These are phyloP conservation scores for Ammodytes dubius DNA, from an alignment of 2,113 vertebrate genomes.

Conservation along the genomic window DNA sequence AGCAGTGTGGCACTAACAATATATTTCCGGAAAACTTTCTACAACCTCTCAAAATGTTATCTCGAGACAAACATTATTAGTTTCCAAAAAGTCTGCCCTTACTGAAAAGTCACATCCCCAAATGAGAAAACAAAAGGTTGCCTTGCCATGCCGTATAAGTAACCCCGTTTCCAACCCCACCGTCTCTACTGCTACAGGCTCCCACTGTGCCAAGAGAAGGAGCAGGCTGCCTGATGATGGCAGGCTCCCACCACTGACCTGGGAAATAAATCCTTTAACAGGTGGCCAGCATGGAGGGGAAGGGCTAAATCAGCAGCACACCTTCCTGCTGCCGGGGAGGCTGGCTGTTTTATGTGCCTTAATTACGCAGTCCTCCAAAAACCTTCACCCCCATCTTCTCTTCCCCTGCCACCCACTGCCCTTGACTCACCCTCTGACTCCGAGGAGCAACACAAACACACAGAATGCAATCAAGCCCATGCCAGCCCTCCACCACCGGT, in stretches of 20 bases:
- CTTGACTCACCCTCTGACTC: constrained; percentile 73
- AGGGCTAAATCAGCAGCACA: constrained; percentile 75
- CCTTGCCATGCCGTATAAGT: constrained; percentile 23
- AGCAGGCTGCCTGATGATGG: constrained; percentile 69
- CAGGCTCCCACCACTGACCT: constrained; percentile 71
- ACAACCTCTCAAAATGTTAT: constrained; percentile 38
- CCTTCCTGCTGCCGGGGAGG: constrained; percentile 72
- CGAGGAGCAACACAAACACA: constrained; percentile 29
- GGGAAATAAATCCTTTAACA: constrained; percentile 81
- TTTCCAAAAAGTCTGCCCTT: constrained; percentile 22
- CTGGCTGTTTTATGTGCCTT: constrained; percentile 79
- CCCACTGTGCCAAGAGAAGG: constrained; percentile 51
- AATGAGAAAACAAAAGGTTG: constrained; percentile 43
- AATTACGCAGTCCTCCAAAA: constrained; percentile 72
- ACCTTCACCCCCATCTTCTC: constrained; percentile 50
- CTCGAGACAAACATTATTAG: constrained; percentile 28
- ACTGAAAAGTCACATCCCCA: constrained; percentile 5
- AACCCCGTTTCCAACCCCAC: constrained; percentile 14
- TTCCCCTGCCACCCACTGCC: constrained; percentile 51
- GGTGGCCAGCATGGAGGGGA: constrained; percentile 75
- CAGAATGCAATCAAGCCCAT: constrained; percentile 26
- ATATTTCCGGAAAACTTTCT: constrained; percentile 48
- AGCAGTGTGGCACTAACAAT: constrained; percentile 30
- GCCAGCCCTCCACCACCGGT: constrained; percentile 9
- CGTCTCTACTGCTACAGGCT: constrained; percentile 16